These are phyloP conservation scores for Xiphophorus birchmanni DNA, from an alignment of 2,797 vertebrate species.

Conservation along the genomic window DNA sequence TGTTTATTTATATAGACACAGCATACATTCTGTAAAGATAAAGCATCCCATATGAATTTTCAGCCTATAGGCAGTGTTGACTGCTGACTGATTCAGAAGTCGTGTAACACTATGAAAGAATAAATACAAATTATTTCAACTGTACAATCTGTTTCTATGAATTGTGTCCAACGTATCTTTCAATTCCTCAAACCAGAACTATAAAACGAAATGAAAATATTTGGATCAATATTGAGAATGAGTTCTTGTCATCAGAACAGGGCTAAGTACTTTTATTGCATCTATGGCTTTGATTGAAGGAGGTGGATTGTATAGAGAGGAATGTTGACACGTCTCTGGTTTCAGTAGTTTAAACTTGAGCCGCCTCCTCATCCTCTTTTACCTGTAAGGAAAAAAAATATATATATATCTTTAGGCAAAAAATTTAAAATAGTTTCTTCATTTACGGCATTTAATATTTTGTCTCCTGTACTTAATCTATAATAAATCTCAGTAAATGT, in stretches of 20 bases:
- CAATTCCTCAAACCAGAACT: constrained; percentile 9
- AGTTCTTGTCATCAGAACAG: neutral
- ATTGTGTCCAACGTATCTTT: neutral
- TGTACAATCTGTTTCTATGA: constrained; percentile 4
- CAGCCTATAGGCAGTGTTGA: constrained; percentile 12
- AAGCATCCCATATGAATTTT: constrained; percentile 18
- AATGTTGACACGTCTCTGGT: constrained; percentile 42
- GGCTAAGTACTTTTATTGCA: constrained; percentile 18
- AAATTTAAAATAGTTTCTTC: neutral
- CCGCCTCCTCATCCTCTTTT: constrained; percentile 74
- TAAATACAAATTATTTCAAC: constrained; percentile 45
- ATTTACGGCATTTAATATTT: neutral
- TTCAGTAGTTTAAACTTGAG: constrained; percentile 58
- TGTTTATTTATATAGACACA: constrained; percentile 65
- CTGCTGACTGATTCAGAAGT: constrained; percentile 17
- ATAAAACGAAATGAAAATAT: constrained; percentile 13
- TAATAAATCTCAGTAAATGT: neutral
- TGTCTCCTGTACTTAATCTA: neutral
- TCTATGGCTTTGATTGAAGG: constrained; percentile 23
- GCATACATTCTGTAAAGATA: neutral
- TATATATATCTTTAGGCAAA: neutral
- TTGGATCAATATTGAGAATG: constrained; percentile 13
- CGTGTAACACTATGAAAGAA: constrained; percentile 46
- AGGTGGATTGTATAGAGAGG: constrained; percentile 6
- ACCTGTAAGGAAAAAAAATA: constrained; percentile 64